Conservation (phyloP, 2,797 vertebrate genomes). For the Siniperca scherzeri region DNA sequence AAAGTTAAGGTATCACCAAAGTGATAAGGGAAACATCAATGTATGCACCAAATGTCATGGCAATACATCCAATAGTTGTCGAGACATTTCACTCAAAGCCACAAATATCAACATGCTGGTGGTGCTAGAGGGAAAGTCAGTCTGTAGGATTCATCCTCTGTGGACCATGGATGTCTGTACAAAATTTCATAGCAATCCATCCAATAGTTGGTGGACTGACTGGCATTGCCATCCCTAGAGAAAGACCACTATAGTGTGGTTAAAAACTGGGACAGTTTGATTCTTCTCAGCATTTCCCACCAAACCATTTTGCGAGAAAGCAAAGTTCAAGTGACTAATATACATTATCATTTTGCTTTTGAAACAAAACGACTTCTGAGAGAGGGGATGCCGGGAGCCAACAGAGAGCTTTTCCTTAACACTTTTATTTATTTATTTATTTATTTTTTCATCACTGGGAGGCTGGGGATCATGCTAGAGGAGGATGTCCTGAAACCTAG, state of each 20-base stretch:
- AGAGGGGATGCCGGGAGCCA: neutral
- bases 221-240: neutral
- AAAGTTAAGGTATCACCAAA: neutral
- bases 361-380: neutral
- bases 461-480: constrained; percentile 5
- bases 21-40: neutral
- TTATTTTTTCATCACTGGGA: neutral
- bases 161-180: neutral
- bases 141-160: neutral
- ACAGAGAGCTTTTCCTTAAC: neutral
- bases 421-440: neutral
- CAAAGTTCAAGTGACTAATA: neutral
- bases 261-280: neutral
- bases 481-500: constrained; percentile 1
- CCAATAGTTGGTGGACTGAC: neutral
- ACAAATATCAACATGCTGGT: neutral
- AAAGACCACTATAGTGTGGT: too few relatives aligned
- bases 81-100: neutral
- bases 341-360: neutral
- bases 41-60: neutral
- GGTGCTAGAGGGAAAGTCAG: neutral
- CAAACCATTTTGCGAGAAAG: neutral
- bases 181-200: neutral
- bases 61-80: neutral
- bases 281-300: neutral